Base-by-base conservation (phyloP, 2,113 vertebrate genomes). In the Choloepus hoffmanni region DNA sequence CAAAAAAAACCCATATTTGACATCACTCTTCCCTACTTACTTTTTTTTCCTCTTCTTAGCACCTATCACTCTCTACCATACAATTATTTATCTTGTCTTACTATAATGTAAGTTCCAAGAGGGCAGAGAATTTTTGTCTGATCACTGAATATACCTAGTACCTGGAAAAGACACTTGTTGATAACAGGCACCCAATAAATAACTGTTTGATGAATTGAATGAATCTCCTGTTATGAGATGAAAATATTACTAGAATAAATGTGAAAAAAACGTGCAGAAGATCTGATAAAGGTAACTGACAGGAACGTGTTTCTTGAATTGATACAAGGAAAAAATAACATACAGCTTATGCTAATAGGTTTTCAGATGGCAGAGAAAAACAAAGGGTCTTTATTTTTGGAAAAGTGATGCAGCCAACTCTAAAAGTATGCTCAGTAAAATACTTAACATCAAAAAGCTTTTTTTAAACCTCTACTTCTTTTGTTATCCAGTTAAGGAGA, bases 381-480 rank as follows among this genome's bases (percentile, higher is more conserved):
- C 36, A 76, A 81, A 85, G 26, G n/a, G 0, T 90, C 33, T 73
- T 81, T 79, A 45, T 36, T 86, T 94, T 91, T 67, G 14, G 68
- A 77, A 94, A 96, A 96, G 40, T 55, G 5, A 90, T 77, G 26
- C 26, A 91, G 50, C 10, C n/a, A 53, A 40, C 40, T 96, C 67
- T 91, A 94, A 96, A 89, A 40, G 16, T 21, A 86, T 5, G 33
- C 81, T 90, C 90, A 85, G 30, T 81, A 90, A 90, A 87, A 84
- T 86, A 18, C 43, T 76, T 82, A 89, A 92, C 13, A 48, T 86
- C 13, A 81, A 81, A 15, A 81, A 40, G 13, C 53, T 81, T 60
- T 65, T 65, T 30, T 65, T 30, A 63, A 89, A 62, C 68, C 33
- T 76, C 30, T 55, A 55, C 11, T 70, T 92, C 15, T 65, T 77